A percentile compares a stretch with the other conserved stretches of the same genome.
Evolutionary conservation across 1,140 invertebrate genomes (phyloP).

Genomic region (Ostrea denselamellosa): DNA sequence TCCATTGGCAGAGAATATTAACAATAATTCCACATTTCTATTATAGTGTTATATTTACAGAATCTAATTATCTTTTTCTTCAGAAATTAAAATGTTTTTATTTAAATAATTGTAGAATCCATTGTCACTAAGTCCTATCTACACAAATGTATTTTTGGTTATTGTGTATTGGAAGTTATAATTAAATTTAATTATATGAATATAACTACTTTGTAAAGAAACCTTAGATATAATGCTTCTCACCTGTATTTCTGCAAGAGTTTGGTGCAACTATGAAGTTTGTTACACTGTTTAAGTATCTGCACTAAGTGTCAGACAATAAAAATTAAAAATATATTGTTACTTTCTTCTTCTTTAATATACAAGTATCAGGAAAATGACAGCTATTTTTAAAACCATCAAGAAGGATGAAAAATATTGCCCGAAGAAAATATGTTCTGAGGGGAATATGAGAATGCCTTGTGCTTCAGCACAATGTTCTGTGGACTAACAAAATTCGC

Average conservation of each 20-base stretch:
- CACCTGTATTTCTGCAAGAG: not conserved
- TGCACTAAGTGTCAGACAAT: constrained; percentile 35
- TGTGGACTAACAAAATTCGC: too few relatives aligned
- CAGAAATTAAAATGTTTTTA: too few relatives aligned
- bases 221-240: not conserved
- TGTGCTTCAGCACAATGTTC: too few relatives aligned
- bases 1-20: too few relatives aligned
- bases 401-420: too few relatives aligned
- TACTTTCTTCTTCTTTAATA: not conserved
- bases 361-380: not conserved
- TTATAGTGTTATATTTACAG: too few relatives aligned
- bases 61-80: too few relatives aligned
- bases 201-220: not conserved
- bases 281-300: constrained; percentile 33
- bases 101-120: too few relatives aligned
- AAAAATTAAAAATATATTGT: not conserved
- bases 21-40: too few relatives aligned
- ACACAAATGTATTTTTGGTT: not conserved
- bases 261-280: constrained; percentile 24
- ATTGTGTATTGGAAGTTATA: not conserved
- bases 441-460: too few relatives aligned
- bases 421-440: too few relatives aligned
- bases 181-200: not conserved
- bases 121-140: not conserved
- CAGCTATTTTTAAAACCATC: too few relatives aligned